Base-by-base conservation (phyloP, 2,888 invertebrate genomes). In the Enoplolaimus lenunculus region DNA sequence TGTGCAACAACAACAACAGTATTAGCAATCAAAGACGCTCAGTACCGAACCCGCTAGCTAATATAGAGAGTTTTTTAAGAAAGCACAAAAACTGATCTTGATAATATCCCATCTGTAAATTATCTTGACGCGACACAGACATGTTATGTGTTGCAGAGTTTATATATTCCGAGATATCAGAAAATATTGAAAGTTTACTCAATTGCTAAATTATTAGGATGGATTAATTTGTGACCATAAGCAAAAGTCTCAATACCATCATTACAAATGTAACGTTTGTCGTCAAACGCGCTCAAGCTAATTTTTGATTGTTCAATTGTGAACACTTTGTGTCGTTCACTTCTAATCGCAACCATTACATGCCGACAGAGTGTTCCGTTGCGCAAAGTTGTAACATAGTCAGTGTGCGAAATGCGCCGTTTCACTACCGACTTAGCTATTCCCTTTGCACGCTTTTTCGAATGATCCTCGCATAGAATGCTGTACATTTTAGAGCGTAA, bases 201-300 rank as follows among this genome's bases (percentile, higher is more conserved):
- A n/a, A n/a, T n/a, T n/a, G n/a, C n/a, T n/a, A n/a, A n/a, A n/a
- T n/a, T n/a, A n/a, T n/a, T n/a, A n/a, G n/a, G n/a, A n/a, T n/a
- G n/a, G n/a, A n/a, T n/a, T n/a, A n/a, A n/a, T n/a, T n/a, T n/a
- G n/a, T 62, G 64, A 62, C 64, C 64, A 62, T 62, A 62, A n/a
- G 64, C 64, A 30, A 62, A 26, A 33, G 30, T 62, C 16, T 33
- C 7, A 26, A 62, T 62, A 7, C 64, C 64, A 62, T 62, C 64
- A 16, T 13, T n/a, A 30, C 16, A 62, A 62, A 62, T 62, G 64
- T 62, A 62, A 62, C 64, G 64, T 26, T 62, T 62, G 31, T 62
- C 64, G n/a, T 62, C 64, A 62, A 30, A 62, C 13, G 26, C 7
- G 31, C 30, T 30, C 64, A 62, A 26, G n/a, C 64, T 62, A n/a